Percentiles rank a stretch among this genome's conserved stretches.
phyloP scores from a whole-genome alignment of 2,113 vertebrate species.

The Coryphaenoides rupestris region DNA sequence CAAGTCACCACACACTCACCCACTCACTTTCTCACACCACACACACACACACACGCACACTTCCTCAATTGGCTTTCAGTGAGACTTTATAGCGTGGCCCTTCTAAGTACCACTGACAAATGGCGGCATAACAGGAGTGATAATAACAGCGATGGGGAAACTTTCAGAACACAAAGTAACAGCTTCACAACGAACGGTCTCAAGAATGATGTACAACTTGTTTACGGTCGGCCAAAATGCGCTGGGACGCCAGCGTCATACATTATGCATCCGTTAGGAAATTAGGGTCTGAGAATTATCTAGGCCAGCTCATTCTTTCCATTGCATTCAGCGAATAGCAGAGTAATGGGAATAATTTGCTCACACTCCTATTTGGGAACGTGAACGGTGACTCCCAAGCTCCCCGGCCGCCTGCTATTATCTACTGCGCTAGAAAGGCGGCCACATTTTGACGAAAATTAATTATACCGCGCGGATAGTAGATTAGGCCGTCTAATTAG shows the following conservation, averaged over 20 bases:
- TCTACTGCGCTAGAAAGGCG: slow-evolving; percentile 27
- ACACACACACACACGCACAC: neutral
- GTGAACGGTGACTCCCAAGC: slow-evolving; percentile 39
- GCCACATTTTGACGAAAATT: slow-evolving; percentile 35
- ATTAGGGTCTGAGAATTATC: slow-evolving; percentile 46
- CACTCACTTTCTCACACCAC: neutral
- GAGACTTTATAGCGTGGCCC: neutral
- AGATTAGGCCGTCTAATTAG: slow-evolving; percentile 39
- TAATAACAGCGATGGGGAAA: slow-evolving; percentile 22
- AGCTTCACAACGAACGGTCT: slow-evolving; percentile 20
- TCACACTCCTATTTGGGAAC: slow-evolving; percentile 27
- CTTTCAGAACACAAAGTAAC: slow-evolving; percentile 29
- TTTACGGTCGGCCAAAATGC: slow-evolving; percentile 30
- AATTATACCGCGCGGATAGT: slow-evolving; percentile 28
- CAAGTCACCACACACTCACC: no score
- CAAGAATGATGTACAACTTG: slow-evolving; percentile 37
- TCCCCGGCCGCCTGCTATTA: slow-evolving; percentile 22
- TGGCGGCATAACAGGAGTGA: slow-evolving; percentile 16
- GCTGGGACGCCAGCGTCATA: slow-evolving; percentile 31
- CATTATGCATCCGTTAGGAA: slow-evolving; percentile 50
- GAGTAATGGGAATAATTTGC: slow-evolving; percentile 39
- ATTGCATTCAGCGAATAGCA: slow-evolving; percentile 34
- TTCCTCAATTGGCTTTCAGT: slow-evolving; percentile 4
- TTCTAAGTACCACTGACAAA: slow-evolving; percentile 12
- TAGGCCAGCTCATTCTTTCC: slow-evolving; percentile 38